phyloP scores from a whole-genome alignment of 2,113 vertebrate species.

The Platichthys stellatus region DNA sequence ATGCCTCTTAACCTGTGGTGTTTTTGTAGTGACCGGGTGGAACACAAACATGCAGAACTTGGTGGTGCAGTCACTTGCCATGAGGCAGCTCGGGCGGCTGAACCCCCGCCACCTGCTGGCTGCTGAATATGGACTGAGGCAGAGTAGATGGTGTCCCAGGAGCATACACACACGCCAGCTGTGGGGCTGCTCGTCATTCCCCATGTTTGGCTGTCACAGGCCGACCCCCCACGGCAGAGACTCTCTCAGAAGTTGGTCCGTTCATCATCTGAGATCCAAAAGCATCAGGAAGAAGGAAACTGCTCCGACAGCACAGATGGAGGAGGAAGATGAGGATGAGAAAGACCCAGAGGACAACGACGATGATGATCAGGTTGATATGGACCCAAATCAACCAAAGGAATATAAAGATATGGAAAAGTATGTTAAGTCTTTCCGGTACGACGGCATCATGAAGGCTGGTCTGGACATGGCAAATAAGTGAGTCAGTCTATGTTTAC shows the following conservation, averaged over 20 bases:
- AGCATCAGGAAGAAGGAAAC: conserved; percentile 85
- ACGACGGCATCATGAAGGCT: conserved; percentile 89
- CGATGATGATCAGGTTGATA: conserved; percentile 84
- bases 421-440: conserved; percentile 89
- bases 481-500: conserved; percentile 82
- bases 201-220: conserved; percentile 51
- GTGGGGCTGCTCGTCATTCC: conserved; percentile 63
- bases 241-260: conserved; percentile 62
- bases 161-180: conserved; percentile 76
- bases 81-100: conserved; percentile 77
- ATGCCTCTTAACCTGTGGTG: not conserved
- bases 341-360: conserved; percentile 81
- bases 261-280: conserved; percentile 85
- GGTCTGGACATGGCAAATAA: conserved; percentile 92
- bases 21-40: conserved; percentile 46
- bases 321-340: conserved; percentile 81
- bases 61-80: conserved; percentile 73
- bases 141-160: conserved; percentile 73
- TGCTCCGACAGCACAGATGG: conserved; percentile 68
- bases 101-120: conserved; percentile 68
- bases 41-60: conserved; percentile 75
- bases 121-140: conserved; percentile 58
- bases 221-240: conserved; percentile 49
- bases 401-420: conserved; percentile 94
- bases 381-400: conserved; percentile 79